phyloP scores from a whole-genome alignment of 2,888 invertebrate genomes.

The Sepioteuthis lessoniana region DNA sequence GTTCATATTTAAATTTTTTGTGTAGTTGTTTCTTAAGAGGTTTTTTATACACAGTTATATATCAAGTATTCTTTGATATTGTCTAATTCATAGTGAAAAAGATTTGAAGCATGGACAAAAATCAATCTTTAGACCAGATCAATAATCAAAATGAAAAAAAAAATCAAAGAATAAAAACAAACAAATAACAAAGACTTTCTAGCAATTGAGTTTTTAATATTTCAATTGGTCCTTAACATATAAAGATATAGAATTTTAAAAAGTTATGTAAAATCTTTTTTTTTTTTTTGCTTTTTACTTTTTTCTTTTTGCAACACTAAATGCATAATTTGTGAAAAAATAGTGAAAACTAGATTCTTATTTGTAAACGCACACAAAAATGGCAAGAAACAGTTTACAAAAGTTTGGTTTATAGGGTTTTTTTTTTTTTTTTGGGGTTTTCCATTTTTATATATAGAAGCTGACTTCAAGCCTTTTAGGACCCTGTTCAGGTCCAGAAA shows the following conservation, averaged over 20 bases:
- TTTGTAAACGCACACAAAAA: neutral
- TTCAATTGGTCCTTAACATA: neutral
- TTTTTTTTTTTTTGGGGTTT: neutral
- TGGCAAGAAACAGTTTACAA: neutral
- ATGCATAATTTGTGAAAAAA: constrained; percentile 21
- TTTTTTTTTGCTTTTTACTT: neutral
- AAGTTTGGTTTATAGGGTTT: neutral
- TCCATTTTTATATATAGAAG: neutral
- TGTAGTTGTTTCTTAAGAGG: too few species aligned
- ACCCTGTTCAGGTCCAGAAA: neutral
- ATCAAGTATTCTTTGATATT: too few species aligned
- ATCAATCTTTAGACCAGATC: neutral
- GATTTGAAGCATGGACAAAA: too few species aligned
- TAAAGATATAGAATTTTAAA: constrained; percentile 33
- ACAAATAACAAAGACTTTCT: neutral
- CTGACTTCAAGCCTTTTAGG: neutral
- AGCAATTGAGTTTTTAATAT: constrained; percentile 10
- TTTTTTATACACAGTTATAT: too few species aligned
- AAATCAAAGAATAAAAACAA: neutral
- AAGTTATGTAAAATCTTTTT: neutral
- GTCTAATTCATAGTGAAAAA: too few species aligned
- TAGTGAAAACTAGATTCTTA: constrained; percentile 20
- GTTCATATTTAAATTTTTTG: too few species aligned
- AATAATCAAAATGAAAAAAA: neutral
- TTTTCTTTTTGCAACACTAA: neutral